Evolutionary conservation across 1,140 invertebrate species (phyloP), one percentile per base, ranked within the genome.

Genomic region (Nephotettix cincticeps): DNA sequence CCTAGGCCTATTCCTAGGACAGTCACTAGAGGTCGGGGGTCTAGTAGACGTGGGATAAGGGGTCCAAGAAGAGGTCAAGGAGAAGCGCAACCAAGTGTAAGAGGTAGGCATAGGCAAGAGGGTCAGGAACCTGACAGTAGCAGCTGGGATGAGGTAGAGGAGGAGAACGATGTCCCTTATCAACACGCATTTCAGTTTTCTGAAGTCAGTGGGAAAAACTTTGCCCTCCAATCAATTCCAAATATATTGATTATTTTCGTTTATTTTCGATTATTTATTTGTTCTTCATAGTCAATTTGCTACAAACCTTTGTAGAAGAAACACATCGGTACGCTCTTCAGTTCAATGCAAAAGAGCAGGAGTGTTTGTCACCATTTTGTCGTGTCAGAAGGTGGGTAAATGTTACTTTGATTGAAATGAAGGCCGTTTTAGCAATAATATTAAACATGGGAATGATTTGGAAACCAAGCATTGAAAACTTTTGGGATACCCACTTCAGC

Each of bases 351-450:
- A n/a, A 14, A 13, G 1, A 69, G 25, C 13, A 9, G n/a, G n/a
- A n/a, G n/a, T n/a, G n/a, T 54, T 54, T 69, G 6, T 56, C 45
- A 25, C 43, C 43, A 14, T 30, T 1, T 25, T 45, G 66, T 47
- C 25, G 29, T 23, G 3, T 45, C 11, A 43, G 23, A n/a, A 19
- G n/a, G 25, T 68, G 30, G 36, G 27, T 23, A 68, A n/a, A n/a
- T n/a, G n/a, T n/a, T n/a, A n/a, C 21, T 28, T 9, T 69, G 23
- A 11, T 13, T 13, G 47, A 69, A 36, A 69, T 69, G 43, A 51
- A 69, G 28, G 68, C 68, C 1, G 54, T 69, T 36, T 1, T 69
- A n/a, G 68, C 45, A 23, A 56, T 69, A n/a, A 51, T 69, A 1
- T 27, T 68, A 6, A 69, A 69, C 27, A 69, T 69, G 45, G 68